Evolutionary conservation across 2,888 invertebrate species (phyloP).

Genomic region (Nomada goodeniana): DNA sequence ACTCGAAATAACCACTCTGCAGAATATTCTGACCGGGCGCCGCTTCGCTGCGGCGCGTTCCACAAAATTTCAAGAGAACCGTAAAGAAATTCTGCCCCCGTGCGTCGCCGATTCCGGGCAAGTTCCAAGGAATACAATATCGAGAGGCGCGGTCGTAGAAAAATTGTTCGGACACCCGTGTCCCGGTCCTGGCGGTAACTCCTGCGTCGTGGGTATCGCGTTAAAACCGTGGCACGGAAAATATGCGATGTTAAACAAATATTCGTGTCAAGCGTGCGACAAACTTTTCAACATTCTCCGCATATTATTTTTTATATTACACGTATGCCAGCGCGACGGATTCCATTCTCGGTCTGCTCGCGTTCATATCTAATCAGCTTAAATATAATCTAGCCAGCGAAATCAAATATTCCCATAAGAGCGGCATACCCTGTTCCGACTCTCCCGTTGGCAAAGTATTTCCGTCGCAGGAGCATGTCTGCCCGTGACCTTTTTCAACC

Average conservation of each 20-base stretch:
- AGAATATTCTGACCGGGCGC: background rate
- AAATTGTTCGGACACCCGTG: background rate
- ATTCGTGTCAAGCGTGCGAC: no score
- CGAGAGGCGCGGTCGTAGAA: background rate
- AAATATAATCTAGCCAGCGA: no score
- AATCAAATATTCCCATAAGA: background rate
- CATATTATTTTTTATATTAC: background rate
- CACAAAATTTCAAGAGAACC: background rate
- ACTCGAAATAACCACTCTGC: constrained; percentile 6
- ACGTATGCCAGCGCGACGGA: background rate
- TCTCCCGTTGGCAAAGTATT: background rate
- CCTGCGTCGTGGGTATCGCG: background rate
- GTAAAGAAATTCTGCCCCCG: background rate
- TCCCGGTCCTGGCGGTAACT: background rate
- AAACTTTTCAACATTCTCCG: background rate
- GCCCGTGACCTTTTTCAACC: background rate
- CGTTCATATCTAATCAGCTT: background rate
- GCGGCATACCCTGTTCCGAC: background rate
- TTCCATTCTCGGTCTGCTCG: background rate
- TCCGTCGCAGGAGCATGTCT: background rate
- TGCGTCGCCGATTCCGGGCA: background rate
- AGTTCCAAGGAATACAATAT: background rate
- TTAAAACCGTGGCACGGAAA: background rate
- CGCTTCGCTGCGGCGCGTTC: background rate
- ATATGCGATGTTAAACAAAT: background rate